Evolutionary conservation across 2,888 invertebrate species (phyloP), one percentile per base, ranked within the genome.

Genomic region (Stomorhina lunata): DNA sequence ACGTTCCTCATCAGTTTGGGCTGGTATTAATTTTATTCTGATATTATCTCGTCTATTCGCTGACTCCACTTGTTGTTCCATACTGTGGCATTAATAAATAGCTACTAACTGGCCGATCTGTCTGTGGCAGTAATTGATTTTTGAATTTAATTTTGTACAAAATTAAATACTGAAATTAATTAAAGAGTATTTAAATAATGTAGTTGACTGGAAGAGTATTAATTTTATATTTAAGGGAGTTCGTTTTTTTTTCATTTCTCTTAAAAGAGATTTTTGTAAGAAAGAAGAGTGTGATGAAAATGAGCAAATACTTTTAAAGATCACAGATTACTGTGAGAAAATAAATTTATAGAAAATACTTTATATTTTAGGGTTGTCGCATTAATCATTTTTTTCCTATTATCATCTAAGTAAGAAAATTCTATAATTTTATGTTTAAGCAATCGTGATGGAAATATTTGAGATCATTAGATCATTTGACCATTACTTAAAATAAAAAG

Each of bases 21-120:
- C 88, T 29, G 89, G 89, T 83, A 89, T 37, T 79, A 89, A 80
- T 72, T 85, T 88, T 71, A 89, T 87, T 84, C 88, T 79, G 4
- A 80, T 73, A n/a, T 77, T 80, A 68, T 78, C 84, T 66, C 86
- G 86, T 85, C 10, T 53, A 50, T 40, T 9, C 3, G 48, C n/a
- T 25, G 55, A 15, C 4, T 63, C 37, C 53, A 83, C 9, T 59
- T 37, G 59, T 66, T 55, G 71, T 55, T 79, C 65, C 79, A 73
- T 77, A 50, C 43, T 63, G 53, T 17, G 17, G 25, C 50, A 57
- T 20, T 55, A 32, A 59, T 45, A 63, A 29, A 57, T 57, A 50
- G 48, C 40, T 63, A 80, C 72, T 80, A 37, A 68, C 15, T 40
- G 7, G 9, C n/a, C 7, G 5, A 7, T 22, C n/a, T 25, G 2